These are phyloP conservation scores for Drosophila micromelanica DNA, from an alignment of 1,140 invertebrate genomes.

Conservation along the genomic window DNA sequence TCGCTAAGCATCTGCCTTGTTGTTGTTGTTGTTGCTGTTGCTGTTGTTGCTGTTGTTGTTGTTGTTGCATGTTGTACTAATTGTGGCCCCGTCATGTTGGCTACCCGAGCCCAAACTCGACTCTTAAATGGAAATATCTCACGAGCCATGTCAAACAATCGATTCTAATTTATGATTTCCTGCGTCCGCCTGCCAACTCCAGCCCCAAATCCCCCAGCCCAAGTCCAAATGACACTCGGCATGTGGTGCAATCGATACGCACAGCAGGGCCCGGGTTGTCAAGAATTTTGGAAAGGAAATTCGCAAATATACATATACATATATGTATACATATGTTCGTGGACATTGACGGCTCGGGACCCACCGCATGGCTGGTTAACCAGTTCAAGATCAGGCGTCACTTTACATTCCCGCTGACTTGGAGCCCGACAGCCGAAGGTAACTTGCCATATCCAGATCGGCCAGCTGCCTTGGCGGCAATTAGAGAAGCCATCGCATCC, in stretches of 20 bases:
- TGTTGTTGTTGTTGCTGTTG: background rate
- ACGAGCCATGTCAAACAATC: conserved; percentile 78
- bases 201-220: background rate
- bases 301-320: background rate
- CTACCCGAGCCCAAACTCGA: conserved; percentile 57
- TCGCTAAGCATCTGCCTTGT: conserved; percentile 44
- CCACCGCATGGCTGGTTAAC: conserved; percentile 62
- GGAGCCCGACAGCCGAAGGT: conserved; percentile 11
- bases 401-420: conserved; percentile 64
- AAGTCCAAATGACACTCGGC: conserved; percentile 13
- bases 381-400: conserved; percentile 81
- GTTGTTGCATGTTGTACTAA: conserved; percentile 75
- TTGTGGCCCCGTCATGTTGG: conserved; percentile 55
- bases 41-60: conserved; percentile 32
- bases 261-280: conserved; percentile 63
- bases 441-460: conserved; percentile 50
- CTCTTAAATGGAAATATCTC: conserved; percentile 54
- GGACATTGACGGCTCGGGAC: conserved; percentile 47
- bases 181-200: conserved; percentile 41
- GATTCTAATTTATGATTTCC: conserved; percentile 83
- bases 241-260: conserved; percentile 35
- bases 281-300: conserved; percentile 55
- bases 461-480: conserved; percentile 64
- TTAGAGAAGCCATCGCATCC: conserved; percentile 20
- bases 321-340: background rate